A percentile compares a stretch with the other conserved stretches of the same genome.
These are phyloP conservation scores for Apis florea DNA, from an alignment of 1,140 invertebrate genomes.

Conservation along the genomic window DNA sequence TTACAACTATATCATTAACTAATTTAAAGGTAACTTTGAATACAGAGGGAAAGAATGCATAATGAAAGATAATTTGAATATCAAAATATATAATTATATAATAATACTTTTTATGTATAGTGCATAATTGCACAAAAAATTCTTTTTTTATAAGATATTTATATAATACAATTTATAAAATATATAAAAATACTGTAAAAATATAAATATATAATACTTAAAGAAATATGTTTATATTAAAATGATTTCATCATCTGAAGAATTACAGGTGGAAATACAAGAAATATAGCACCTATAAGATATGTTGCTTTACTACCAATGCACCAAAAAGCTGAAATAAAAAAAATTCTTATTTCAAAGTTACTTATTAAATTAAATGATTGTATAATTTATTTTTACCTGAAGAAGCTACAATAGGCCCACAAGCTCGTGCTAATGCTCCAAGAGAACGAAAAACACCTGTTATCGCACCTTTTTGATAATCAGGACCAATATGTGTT, in stretches of 20 bases:
- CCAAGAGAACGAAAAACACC: slow-evolving; percentile 97
- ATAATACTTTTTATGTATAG: not conserved
- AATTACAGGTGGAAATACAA: slow-evolving; percentile 86
- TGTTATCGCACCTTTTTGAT: slow-evolving; percentile 95
- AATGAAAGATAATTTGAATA: not conserved
- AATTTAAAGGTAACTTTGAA: not conserved
- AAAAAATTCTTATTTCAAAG: slow-evolving; percentile 10
- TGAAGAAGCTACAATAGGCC: slow-evolving; percentile 92
- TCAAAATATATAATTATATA: not conserved
- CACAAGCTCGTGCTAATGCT: slow-evolving; percentile 94
- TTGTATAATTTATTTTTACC: slow-evolving; percentile 76
- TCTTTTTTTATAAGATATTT: not conserved
- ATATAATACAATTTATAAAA: slow-evolving; percentile 3
- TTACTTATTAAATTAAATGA: slow-evolving; percentile 1
- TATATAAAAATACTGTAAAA: slow-evolving; percentile 49
- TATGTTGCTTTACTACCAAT: slow-evolving; percentile 88
- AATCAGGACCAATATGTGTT: slow-evolving; percentile 88
- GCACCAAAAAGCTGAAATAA: slow-evolving; percentile 89
- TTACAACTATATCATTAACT: not conserved
- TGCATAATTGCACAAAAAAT: slow-evolving; percentile 6
- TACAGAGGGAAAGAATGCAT: too few relatives aligned
- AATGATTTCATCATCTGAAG: slow-evolving; percentile 67
- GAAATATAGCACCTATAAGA: slow-evolving; percentile 84
- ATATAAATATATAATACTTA: not conserved
- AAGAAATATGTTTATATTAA: slow-evolving; percentile 26